phyloP scores from a whole-genome alignment of 35 echinoderm and acorn worm species.

The Apostichopus japonicus region DNA sequence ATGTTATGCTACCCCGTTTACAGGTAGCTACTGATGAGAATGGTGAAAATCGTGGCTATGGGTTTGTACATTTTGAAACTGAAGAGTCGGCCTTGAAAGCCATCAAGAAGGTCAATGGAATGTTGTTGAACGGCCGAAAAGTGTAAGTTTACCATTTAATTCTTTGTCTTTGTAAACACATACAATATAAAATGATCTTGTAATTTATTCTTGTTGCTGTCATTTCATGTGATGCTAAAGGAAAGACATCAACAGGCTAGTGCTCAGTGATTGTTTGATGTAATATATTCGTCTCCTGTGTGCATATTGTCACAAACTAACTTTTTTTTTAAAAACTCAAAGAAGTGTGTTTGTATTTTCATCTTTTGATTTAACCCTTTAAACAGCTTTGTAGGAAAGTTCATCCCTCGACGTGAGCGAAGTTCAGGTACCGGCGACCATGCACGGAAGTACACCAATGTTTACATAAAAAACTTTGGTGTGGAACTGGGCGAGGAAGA shows the following conservation, averaged over 20 bases:
- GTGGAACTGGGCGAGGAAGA: constrained; percentile 74
- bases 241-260: too few species aligned
- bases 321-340: not conserved
- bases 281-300: too few species aligned
- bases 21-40: constrained; percentile 92
- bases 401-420: constrained; percentile 81
- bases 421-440: constrained; percentile 80
- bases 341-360: not conserved
- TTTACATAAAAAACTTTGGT: constrained; percentile 94
- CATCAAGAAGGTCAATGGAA: constrained; percentile 94
- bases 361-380: not conserved
- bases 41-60: constrained; percentile 88
- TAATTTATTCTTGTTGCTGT: too few species aligned
- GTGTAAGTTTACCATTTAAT: constrained; percentile 76
- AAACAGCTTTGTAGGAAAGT: constrained; percentile 84
- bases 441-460: constrained; percentile 88
- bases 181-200: too few species aligned
- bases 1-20: too few species aligned
- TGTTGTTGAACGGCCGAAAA: constrained; percentile 98
- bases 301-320: not conserved
- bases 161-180: too few species aligned
- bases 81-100: constrained; percentile 96
- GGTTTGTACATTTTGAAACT: constrained; percentile 99
- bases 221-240: too few species aligned
- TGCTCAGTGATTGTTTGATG: too few species aligned